Evolutionary conservation across 2,113 vertebrate genomes (phyloP).

Genomic region (Eurypyga helias): DNA sequence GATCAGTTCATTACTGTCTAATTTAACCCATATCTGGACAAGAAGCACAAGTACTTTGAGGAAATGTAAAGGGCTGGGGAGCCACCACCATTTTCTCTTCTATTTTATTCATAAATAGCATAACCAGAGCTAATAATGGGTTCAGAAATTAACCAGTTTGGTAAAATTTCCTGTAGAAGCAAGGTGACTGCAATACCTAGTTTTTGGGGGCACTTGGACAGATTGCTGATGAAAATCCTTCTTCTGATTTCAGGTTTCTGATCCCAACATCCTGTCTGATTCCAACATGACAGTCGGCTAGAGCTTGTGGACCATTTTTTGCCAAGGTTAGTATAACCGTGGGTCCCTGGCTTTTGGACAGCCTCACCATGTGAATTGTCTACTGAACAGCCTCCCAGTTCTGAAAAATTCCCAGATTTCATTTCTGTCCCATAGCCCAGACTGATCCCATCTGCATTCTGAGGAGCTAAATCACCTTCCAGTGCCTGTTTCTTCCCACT

Average conservation of each 20-base stretch:
- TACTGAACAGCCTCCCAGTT: background rate
- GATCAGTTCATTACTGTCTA: background rate
- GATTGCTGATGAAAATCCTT: background rate
- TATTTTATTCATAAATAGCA: background rate
- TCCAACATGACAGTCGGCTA: background rate
- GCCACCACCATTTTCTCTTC: background rate
- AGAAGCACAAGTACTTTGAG: background rate
- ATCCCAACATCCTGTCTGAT: fast-evolving
- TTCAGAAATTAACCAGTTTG: background rate
- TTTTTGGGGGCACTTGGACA: background rate
- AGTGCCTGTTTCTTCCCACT: background rate
- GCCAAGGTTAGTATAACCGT: background rate
- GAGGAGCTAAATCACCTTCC: background rate
- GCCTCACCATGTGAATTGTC: background rate
- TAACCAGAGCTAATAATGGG: background rate
- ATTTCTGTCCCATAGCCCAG: no score
- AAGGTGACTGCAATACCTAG: fast-evolving
- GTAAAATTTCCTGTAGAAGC: background rate
- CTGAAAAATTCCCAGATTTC: background rate
- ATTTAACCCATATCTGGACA: background rate
- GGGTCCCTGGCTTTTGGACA: background rate
- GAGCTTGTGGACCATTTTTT: background rate
- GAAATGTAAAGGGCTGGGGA: background rate
- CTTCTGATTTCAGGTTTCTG: background rate
- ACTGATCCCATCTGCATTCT: background rate